A percentile compares a stretch with the other conserved stretches of the same genome.
Evolutionary conservation across 2,797 vertebrate genomes (phyloP).

Genomic region (Linurgus olivaceus): DNA sequence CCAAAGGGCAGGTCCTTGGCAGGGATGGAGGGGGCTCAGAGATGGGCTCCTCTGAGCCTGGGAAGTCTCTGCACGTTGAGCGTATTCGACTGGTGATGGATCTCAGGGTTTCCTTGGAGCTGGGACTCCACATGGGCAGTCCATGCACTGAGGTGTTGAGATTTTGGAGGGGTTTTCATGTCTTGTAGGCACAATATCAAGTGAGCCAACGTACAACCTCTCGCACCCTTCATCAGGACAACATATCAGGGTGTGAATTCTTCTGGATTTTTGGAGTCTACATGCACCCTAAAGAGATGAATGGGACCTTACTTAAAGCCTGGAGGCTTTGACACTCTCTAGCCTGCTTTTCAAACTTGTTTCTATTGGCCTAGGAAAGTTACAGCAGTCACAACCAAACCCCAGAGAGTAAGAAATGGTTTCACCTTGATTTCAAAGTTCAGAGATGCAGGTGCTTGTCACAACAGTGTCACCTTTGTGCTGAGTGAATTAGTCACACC

Average conservation of each 20-base stretch:
- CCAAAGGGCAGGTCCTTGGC: background rate
- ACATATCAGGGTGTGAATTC: background rate
- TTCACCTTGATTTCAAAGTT: background rate
- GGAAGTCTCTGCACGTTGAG: background rate
- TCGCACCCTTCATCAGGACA: accelerated
- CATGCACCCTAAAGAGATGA: accelerated
- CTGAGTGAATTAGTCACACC: background rate
- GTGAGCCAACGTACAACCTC: background rate
- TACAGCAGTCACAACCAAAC: background rate
- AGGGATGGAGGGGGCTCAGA: accelerated
- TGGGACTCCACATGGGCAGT: accelerated
- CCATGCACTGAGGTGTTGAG: accelerated
- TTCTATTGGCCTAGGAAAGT: background rate
- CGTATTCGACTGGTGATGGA: accelerated
- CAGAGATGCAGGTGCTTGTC: background rate
- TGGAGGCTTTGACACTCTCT: background rate
- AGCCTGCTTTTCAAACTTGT: background rate
- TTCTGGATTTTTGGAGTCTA: accelerated
- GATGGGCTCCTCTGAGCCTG: background rate
- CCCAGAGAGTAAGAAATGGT: background rate
- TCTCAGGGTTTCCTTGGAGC: background rate
- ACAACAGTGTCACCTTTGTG: background rate
- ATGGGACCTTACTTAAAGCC: background rate
- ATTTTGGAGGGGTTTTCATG: background rate
- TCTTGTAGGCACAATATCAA: no score